Percentiles rank a stretch among this genome's conserved stretches.
phyloP scores from a whole-genome alignment of 2,888 invertebrate species.

The Andricus quercusramuli region DNA sequence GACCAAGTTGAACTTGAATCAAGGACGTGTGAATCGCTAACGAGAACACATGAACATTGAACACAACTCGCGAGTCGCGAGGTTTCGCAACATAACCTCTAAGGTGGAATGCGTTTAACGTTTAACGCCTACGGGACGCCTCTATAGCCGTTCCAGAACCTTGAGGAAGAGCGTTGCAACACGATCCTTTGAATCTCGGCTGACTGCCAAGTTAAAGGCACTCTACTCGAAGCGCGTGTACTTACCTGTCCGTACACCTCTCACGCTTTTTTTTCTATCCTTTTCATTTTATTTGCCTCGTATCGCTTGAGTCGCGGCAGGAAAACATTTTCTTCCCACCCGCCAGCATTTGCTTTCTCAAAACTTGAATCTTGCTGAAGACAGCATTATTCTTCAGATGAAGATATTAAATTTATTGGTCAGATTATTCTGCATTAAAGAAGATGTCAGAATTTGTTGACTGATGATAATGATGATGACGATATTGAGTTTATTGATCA shows the following conservation, averaged over 20 bases:
- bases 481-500: too few relatives aligned
- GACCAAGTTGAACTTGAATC: conserved; percentile 75
- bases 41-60: conserved; percentile 64
- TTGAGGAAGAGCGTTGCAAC: conserved; percentile 78
- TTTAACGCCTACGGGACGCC: conserved; percentile 78
- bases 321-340: conserved; percentile 56
- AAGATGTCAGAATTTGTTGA: too few relatives aligned
- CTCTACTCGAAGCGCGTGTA: conserved; percentile 57
- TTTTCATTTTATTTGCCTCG: background rate
- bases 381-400: background rate
- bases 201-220: conserved; percentile 72
- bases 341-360: conserved; percentile 41
- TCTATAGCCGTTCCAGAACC: conserved; percentile 73
- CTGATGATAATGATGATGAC: too few relatives aligned
- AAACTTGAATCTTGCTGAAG: background rate
- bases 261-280: conserved; percentile 55
- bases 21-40: conserved; percentile 76
- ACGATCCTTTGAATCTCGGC: conserved; percentile 77
- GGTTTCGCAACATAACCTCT: conserved; percentile 76
- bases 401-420: too few relatives aligned
- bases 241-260: conserved; percentile 59
- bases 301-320: conserved; percentile 39
- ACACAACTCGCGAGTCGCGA: conserved; percentile 46
- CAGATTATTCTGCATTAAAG: too few relatives aligned
- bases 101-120: conserved; percentile 78